A percentile compares a stretch with the other conserved stretches of the same genome.
Evolutionary conservation across 2,888 invertebrate species (phyloP).

Genomic region (Priocnemis perturbator): DNA sequence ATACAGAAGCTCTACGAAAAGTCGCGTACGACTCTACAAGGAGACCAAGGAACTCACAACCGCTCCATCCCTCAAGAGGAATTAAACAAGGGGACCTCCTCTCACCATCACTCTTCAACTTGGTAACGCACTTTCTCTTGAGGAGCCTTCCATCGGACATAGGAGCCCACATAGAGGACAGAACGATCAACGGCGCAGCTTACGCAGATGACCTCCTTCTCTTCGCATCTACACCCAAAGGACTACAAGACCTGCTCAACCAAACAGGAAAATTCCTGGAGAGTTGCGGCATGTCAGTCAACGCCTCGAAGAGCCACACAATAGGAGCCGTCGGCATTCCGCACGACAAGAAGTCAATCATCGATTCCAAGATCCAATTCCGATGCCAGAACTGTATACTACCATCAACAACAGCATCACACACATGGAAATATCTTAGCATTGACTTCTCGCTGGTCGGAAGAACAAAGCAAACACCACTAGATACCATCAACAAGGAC

Average conservation of each 20-base stretch:
- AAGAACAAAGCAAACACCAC: no score
- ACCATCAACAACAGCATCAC: neutral
- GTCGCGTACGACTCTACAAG: neutral
- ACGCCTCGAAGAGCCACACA: no score
- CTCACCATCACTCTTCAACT: neutral
- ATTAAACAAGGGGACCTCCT: constrained; percentile 1
- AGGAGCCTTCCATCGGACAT: neutral
- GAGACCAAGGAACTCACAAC: neutral
- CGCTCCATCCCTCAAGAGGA: neutral
- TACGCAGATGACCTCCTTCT: no score
- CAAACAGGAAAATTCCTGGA: no score
- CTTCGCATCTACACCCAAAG: no score
- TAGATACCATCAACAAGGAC: no score
- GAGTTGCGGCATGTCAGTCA: no score
- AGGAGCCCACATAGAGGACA: neutral
- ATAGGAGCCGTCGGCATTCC: neutral
- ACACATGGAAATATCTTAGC: neutral
- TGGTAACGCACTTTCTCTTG: no score
- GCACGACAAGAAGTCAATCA: neutral
- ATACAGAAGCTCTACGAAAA: no score
- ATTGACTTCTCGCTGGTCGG: neutral
- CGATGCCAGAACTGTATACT: neutral
- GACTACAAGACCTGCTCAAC: no score
- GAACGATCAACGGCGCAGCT: neutral
- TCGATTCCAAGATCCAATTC: neutral